A percentile compares a stretch with the other conserved stretches of the same genome.
Evolutionary conservation across 2,797 vertebrate genomes (phyloP).

Genomic region (Okamejei kenojei): DNA sequence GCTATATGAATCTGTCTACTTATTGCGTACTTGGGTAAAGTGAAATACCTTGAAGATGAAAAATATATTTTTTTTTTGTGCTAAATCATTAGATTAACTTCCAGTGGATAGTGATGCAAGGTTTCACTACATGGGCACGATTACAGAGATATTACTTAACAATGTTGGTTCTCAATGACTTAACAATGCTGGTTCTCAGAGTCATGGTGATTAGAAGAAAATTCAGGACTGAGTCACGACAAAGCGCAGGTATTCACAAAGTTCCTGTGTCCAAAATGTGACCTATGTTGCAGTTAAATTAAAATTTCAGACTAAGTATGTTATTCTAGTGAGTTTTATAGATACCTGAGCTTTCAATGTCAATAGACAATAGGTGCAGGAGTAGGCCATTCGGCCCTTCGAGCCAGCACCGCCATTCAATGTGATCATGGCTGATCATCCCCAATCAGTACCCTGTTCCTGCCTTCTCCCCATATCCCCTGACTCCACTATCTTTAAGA

Average conservation of each 20-base stretch:
- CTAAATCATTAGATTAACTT: neutral
- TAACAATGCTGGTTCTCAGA: neutral
- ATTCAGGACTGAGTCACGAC: constrained; percentile 22
- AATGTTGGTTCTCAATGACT: neutral
- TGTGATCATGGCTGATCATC: too few relatives aligned
- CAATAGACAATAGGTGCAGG: too few relatives aligned
- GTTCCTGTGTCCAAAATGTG: neutral
- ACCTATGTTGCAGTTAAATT: neutral
- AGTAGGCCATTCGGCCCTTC: too few relatives aligned
- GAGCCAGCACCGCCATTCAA: too few relatives aligned
- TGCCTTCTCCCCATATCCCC: too few relatives aligned
- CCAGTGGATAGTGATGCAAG: neutral
- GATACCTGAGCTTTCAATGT: neutral
- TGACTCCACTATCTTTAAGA: too few relatives aligned
- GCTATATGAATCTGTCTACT: too few relatives aligned
- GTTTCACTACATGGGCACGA: neutral
- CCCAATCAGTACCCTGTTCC: too few relatives aligned
- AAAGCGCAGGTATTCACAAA: constrained; percentile 1
- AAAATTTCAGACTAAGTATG: neutral
- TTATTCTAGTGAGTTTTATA: neutral
- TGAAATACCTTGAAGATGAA: neutral
- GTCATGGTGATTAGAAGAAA: constrained; percentile 16
- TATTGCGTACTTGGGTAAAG: neutral
- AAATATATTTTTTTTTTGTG: neutral
- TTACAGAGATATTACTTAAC: neutral